Conservation (phyloP, 2,888 invertebrate genomes). For the Romanomermis culicivorax region DNA sequence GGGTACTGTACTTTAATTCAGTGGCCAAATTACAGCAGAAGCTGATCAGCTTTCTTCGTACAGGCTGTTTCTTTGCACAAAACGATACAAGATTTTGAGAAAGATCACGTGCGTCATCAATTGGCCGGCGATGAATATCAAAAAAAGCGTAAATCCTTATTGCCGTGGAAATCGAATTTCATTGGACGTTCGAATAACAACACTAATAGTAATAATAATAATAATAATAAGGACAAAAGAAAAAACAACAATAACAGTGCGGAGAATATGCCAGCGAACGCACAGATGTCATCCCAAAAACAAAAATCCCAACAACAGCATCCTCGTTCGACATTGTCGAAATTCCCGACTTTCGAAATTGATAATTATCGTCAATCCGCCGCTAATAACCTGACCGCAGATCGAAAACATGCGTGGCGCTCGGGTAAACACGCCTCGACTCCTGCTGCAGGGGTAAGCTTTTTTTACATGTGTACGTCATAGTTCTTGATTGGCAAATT, state of each 20-base stretch:
- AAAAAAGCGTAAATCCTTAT: background rate
- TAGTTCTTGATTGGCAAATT: too few relatives aligned
- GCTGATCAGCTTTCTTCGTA: too few relatives aligned
- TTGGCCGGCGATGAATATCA: background rate
- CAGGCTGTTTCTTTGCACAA: background rate
- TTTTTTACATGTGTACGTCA: too few relatives aligned
- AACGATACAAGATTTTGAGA: background rate
- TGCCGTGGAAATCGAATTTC: conserved; percentile 4
- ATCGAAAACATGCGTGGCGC: conserved; percentile 8
- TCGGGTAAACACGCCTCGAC: conserved; percentile 5
- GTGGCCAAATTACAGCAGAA: too few relatives aligned
- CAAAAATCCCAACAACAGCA: background rate
- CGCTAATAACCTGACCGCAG: conserved; percentile 1
- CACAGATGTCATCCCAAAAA: background rate
- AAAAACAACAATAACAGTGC: too few relatives aligned
- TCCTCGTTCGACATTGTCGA: background rate
- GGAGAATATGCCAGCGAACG: too few relatives aligned
- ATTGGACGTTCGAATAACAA: background rate
- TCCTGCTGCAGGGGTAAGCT: conserved; percentile 2
- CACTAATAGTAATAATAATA: too few relatives aligned
- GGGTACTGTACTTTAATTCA: too few relatives aligned
- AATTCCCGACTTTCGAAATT: conserved; percentile 3
- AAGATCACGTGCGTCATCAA: background rate
- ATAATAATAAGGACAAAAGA: too few relatives aligned
- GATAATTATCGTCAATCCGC: too few relatives aligned